Percentiles rank a stretch among this genome's conserved stretches.
Evolutionary conservation across 2,797 vertebrate genomes (phyloP).

Genomic region (Catostomus latipinnis): DNA sequence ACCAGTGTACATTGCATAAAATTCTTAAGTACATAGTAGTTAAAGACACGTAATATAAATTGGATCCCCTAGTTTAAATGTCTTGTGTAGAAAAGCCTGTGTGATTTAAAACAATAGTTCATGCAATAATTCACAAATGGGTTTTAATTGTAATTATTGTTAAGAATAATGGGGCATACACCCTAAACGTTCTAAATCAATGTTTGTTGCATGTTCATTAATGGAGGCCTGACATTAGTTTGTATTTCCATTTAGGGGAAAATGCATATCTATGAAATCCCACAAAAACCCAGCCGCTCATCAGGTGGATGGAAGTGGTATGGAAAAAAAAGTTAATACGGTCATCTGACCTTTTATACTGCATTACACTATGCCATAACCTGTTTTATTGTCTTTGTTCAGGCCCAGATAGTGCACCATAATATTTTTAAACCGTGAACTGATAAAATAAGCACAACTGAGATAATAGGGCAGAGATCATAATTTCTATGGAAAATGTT

Average conservation of each 20-base stretch:
- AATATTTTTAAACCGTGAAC: conserved; percentile 41
- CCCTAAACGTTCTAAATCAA: conserved; percentile 29
- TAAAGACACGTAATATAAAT: too few relatives aligned
- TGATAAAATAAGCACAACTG: conserved; percentile 23
- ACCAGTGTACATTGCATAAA: too few relatives aligned
- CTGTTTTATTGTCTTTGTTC: conserved; percentile 57
- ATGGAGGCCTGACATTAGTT: conserved; percentile 8
- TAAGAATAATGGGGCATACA: not conserved
- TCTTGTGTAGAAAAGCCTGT: too few relatives aligned
- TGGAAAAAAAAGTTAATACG: conserved; percentile 53
- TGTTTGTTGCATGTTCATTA: not conserved
- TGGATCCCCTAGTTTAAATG: too few relatives aligned
- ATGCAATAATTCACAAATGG: too few relatives aligned
- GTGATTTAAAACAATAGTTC: too few relatives aligned
- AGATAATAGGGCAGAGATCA: conserved; percentile 20
- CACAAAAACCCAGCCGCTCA: conserved; percentile 3
- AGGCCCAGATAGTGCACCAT: conserved; percentile 46
- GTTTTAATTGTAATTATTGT: not conserved
- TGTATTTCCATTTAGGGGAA: conserved; percentile 43
- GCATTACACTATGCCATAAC: conserved; percentile 35
- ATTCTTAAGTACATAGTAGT: too few relatives aligned
- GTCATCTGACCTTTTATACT: conserved; percentile 53
- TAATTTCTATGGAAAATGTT: conserved; percentile 33
- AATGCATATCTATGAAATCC: conserved; percentile 11
- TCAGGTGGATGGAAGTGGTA: conserved; percentile 40